These are phyloP conservation scores for Pantala flavescens DNA, from an alignment of 1,140 invertebrate species.

Conservation along the genomic window DNA sequence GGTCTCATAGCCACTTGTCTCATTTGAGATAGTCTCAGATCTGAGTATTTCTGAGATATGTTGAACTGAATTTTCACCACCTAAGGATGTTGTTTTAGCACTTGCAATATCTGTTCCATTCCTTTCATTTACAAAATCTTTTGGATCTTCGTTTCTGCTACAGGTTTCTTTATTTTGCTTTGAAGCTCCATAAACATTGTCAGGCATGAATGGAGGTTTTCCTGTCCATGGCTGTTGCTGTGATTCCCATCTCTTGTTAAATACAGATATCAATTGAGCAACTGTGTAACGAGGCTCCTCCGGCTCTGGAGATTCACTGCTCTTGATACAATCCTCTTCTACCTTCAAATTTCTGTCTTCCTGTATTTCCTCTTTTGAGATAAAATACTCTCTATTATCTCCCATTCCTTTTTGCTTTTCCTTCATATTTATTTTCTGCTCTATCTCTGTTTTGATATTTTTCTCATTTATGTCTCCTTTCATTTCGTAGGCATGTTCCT, in stretches of 20 bases:
- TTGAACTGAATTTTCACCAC: background rate
- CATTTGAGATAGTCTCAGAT: constrained; percentile 25
- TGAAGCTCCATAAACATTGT: background rate
- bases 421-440: background rate
- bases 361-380: background rate
- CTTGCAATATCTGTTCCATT: background rate
- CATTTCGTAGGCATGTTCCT: background rate
- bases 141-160: background rate
- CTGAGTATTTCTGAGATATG: background rate
- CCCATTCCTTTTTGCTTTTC: background rate
- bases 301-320: constrained; percentile 19
- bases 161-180: background rate
- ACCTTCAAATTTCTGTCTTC: background rate
- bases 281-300: constrained; percentile 43
- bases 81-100: too few relatives aligned
- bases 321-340: background rate
- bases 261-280: constrained; percentile 41
- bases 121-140: background rate
- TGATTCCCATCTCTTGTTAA: constrained; percentile 31
- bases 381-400: background rate
- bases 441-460: background rate
- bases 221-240: constrained; percentile 1
- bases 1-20: constrained; percentile 23
- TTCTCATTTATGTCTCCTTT: background rate
- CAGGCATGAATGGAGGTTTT: background rate